Conservation (phyloP, 2,888 invertebrate genomes). For the Pomacea canaliculata region DNA sequence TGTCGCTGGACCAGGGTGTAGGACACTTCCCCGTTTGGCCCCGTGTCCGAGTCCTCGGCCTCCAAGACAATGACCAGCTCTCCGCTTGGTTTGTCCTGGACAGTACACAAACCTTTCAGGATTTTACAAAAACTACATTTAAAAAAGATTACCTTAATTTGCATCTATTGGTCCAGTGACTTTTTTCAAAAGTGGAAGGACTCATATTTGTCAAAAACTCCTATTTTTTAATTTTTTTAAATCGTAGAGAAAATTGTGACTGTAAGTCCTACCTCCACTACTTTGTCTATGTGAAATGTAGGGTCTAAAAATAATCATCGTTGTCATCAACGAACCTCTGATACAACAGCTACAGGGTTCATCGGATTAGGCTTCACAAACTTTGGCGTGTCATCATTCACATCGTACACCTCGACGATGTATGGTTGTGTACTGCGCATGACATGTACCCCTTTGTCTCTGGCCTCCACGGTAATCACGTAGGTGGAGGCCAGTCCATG, state of each 20-base stretch:
- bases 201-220: no score
- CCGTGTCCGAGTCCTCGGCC: slow-evolving; percentile 85
- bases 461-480: slow-evolving; percentile 48
- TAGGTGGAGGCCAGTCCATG: slow-evolving; percentile 77
- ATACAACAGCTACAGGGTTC: slow-evolving; percentile 31
- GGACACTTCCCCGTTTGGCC: slow-evolving; percentile 88
- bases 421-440: slow-evolving; percentile 35
- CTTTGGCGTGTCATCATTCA: slow-evolving; percentile 88
- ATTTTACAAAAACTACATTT: no score
- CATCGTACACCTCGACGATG: slow-evolving; percentile 84
- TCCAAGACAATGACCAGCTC: slow-evolving; percentile 73
- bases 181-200: no score
- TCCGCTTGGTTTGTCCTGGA: slow-evolving; percentile 51
- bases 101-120: not conserved
- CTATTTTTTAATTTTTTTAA: no score
- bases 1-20: slow-evolving; percentile 79
- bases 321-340: slow-evolving; percentile 27
- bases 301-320: no score
- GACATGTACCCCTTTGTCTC: slow-evolving; percentile 43
- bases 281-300: no score
- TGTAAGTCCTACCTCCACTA: no score
- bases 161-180: no score
- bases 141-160: no score
- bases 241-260: no score
- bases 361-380: slow-evolving; percentile 35